Base-by-base conservation (phyloP, 1,140 invertebrate species). In the Aradophagus sp. region DNA sequence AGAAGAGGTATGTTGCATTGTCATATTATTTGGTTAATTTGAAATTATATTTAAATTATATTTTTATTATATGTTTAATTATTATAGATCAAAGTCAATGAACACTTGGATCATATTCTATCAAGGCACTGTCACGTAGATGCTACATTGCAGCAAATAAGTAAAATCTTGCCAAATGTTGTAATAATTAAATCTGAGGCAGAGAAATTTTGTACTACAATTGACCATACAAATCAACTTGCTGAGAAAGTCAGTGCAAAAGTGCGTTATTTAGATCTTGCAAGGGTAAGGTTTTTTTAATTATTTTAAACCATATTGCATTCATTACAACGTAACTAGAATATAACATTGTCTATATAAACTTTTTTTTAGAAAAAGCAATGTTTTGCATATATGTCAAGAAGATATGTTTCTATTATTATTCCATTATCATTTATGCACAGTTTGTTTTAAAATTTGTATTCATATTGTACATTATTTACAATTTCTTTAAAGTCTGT, bases 211-310 rank as follows among this genome's bases (percentile, higher is more conserved):
- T 87, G 90, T n/a, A 88, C 89, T 47, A 94, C 94, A 87, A 94
- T 97, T 31, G 87, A 90, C n/a, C 92, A 92, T 77, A 97, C 97
- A 1, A 95, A 96, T 31, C 89, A 90, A 19, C 86, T 98, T 39
- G 96, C 97, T 2, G 93, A 96, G 78, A 96, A 96, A 86, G 96
- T 99, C 12, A 98, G 96, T 80, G 93, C 93, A 17, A 98, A 99
- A 93, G 97, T 99, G 7, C 89, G 96, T 35, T 92, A 95, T 56
- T 84, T 99, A 14, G 98, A 99, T 87, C 86, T 94, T 36, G 96
- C 96, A 1, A 93, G 98, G 80, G 95, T 97, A 88, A 85, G 86
- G 45, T 23, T 23, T 68, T 45, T 26, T 39, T 59, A 4, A 31
- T 45, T 56, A 29, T 36, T 53, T 53, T 13, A 4, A 23, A 5